Percentiles rank a stretch among this genome's conserved stretches.
Conservation (phyloP, 1,140 invertebrate species). For the Sycobia sp. region DNA sequence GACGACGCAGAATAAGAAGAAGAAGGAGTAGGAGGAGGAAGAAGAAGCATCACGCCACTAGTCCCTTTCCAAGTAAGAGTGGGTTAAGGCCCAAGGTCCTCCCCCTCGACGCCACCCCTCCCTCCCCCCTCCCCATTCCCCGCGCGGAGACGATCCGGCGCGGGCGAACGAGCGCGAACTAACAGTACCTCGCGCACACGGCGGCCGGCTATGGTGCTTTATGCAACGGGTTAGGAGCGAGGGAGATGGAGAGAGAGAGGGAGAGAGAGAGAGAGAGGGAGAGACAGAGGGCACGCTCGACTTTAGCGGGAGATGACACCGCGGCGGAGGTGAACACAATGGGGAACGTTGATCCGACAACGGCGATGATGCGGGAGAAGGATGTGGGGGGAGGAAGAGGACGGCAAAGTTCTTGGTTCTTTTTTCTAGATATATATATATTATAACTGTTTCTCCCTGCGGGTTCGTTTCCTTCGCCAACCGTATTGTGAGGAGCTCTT, state of each 20-base stretch:
- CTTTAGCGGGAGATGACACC: conserved; percentile 18
- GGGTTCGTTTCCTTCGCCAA: too few species aligned
- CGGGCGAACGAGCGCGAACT: background rate
- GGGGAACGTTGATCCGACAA: too few species aligned
- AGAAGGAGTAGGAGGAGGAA: background rate
- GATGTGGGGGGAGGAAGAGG: too few species aligned
- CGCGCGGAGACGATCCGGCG: conserved; percentile 46
- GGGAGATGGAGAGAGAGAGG: background rate
- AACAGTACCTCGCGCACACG: conserved; percentile 21
- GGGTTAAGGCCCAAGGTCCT: conserved; percentile 61
- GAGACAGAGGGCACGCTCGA: background rate
- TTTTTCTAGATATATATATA: too few species aligned
- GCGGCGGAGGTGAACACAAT: too few species aligned
- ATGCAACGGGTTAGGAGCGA: conserved; percentile 1
- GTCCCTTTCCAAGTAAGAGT: conserved; percentile 58
- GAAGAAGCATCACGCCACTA: conserved; percentile 45
- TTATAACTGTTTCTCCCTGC: too few species aligned
- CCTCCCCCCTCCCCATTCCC: conserved; percentile 38
- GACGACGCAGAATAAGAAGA: too few species aligned
- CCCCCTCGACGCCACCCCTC: conserved; percentile 3
- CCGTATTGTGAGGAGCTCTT: too few species aligned
- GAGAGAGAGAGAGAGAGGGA: background rate
- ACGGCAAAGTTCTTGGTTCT: too few species aligned
- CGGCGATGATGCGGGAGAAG: too few species aligned
- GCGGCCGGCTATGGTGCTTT: background rate